Conservation (phyloP, 2,113 vertebrate species). For the Ornithorhynchus anatinus region DNA sequence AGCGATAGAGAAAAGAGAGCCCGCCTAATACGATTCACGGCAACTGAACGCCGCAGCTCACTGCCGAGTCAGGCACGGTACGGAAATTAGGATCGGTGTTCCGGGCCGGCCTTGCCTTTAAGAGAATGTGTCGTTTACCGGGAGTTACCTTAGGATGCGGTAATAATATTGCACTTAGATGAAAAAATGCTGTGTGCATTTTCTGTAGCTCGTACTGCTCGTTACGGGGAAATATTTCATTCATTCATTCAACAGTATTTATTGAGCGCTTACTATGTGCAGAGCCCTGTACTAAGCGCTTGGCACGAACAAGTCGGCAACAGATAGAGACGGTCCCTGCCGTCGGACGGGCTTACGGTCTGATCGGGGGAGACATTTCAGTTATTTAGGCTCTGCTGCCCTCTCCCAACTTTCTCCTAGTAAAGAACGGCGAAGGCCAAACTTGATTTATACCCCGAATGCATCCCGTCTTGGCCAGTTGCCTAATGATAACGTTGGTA, state of each 20-base stretch:
- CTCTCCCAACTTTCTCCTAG: no score
- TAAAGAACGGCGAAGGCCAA: no score
- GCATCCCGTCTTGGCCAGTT: no score
- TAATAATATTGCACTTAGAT: conserved; percentile 30
- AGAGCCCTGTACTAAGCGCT: no score
- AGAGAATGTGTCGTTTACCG: background rate
- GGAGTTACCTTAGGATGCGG: conserved; percentile 23
- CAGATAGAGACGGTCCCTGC: no score
- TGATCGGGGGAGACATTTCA: conserved; percentile 15
- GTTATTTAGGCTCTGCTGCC: no score
- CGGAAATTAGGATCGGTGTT: conserved; percentile 7
- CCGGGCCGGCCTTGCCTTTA: conserved; percentile 30
- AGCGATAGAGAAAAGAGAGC: background rate
- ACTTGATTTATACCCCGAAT: no score
- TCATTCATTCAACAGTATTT: no score
- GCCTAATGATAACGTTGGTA: no score
- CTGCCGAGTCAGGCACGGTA: conserved; percentile 31
- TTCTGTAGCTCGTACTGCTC: conserved; percentile 20
- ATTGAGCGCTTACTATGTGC: no score
- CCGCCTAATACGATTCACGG: conserved; percentile 9
- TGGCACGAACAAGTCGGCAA: no score
- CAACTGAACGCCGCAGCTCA: background rate
- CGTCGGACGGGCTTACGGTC: no score
- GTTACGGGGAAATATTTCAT: conserved; percentile 8
- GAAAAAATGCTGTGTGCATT: conserved; percentile 34